phyloP scores from a whole-genome alignment of 2,113 vertebrate species.

The Tor tambroides region DNA sequence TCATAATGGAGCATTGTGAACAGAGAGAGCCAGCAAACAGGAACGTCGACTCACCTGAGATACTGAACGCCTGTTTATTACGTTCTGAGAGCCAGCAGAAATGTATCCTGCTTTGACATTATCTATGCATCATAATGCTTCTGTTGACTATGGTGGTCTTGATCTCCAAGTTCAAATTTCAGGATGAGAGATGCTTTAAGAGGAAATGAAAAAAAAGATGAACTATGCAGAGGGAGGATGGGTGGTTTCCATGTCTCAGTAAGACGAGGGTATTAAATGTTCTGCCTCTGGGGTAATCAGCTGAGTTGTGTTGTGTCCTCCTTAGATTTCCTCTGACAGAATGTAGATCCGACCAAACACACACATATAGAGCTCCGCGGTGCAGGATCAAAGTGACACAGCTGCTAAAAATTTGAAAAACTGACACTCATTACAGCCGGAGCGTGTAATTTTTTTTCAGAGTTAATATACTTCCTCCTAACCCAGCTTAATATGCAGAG shows the following conservation, averaged over 20 bases:
- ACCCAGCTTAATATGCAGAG: not conserved
- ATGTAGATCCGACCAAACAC: not conserved
- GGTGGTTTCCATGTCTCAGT: conserved; percentile 19
- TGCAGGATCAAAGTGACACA: conserved; percentile 15
- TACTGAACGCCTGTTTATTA: conserved; percentile 66
- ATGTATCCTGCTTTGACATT: not conserved
- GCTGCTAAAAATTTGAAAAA: conserved; percentile 9
- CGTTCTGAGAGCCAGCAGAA: not conserved
- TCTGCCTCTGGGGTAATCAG: conserved; percentile 13
- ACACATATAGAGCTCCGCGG: not conserved
- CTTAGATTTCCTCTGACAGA: not conserved
- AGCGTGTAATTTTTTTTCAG: not conserved
- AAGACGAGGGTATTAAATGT: conserved; percentile 7
- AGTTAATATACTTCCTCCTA: not conserved
- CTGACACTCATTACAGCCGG: conserved; percentile 10
- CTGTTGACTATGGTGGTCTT: not conserved
- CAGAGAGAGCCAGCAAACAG: conserved; percentile 57
- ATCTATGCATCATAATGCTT: not conserved
- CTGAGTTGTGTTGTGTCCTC: not conserved
- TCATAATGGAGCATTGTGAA: conserved; percentile 30
- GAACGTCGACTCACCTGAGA: conserved; percentile 49
- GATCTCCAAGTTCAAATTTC: not conserved
- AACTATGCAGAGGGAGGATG: not conserved
- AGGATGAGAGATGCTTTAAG: not conserved
- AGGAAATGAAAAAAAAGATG: conserved; percentile 38